Base-by-base conservation (phyloP, 2,888 invertebrate genomes). In the Dolichomitus sp. region DNA sequence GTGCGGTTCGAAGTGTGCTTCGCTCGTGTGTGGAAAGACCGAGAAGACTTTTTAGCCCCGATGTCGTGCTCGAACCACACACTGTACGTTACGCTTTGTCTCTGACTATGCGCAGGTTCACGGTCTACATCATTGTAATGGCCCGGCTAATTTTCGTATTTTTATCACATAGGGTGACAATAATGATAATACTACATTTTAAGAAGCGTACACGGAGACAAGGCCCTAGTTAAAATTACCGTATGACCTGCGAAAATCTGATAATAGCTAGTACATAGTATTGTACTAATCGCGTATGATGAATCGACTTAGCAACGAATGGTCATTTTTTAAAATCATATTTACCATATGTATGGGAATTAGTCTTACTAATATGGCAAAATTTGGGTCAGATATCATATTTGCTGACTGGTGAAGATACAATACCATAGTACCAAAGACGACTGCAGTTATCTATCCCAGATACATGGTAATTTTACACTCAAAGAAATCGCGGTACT, bases 61-160 rank as follows among this genome's bases (percentile, higher is more conserved):
- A 50, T 80, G 65, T 79, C 82, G 75, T 83, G 45, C 72, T 63
- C 45, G 45, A 54, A 65, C 45, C 27, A 45, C 57, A 72, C 63
- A 40, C 50, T 37, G 61, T 30, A 30, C 57, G 80, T 76, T 54
- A 80, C 83, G 76, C 83, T 80, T 80, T 83, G 83, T 83, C 70
- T 76, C 70, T 72, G 72, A 73, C 75, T 72, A 66, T 50, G 50
- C 59, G 30, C 68, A 70, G 75, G 70, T 83, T 83, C 83, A 83
- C 83, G 83, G 80, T 80, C 83, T 83, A 76, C 80, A 54, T 76
- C 83, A 27, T 76, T 72, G 80, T 76, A 83, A 83, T 76, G 83
- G 76, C 42, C 72, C 83, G 83, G 66, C 42, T 83, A 83, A 83
- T 83, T 83, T 61, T 80, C 72, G 80, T 83, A 83, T 83, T 83